phyloP scores from a whole-genome alignment of 2,888 invertebrate genomes.

The Lithophane leautieri region DNA sequence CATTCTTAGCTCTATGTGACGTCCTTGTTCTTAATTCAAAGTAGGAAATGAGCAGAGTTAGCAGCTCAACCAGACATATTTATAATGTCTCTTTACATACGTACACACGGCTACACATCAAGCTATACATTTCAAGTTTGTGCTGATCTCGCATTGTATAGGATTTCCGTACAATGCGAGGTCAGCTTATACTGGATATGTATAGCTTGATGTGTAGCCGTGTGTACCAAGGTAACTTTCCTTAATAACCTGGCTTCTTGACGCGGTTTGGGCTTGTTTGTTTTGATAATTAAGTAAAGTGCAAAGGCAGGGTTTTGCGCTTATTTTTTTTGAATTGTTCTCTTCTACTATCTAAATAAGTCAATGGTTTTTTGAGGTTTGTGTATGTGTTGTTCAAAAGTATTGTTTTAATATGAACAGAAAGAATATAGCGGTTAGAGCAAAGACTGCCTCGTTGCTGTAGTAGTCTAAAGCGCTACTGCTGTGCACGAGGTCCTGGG shows the following conservation, averaged over 20 bases:
- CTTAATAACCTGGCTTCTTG: conserved; percentile 36
- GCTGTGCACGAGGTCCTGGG: too few species aligned
- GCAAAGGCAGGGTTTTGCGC: not conserved
- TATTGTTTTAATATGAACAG: not conserved
- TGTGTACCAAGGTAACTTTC: conserved; percentile 26
- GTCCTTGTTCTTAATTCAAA: conserved; percentile 68
- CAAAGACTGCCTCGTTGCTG: not conserved
- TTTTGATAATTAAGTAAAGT: conserved; percentile 14
- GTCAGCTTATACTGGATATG: too few species aligned
- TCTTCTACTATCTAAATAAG: too few species aligned
- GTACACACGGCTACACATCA: too few species aligned
- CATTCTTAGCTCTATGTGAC: conserved; percentile 56
- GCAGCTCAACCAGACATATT: conserved; percentile 59
- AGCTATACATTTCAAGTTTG: too few species aligned
- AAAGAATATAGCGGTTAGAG: not conserved
- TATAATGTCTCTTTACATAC: conserved; percentile 44
- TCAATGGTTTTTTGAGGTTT: too few species aligned
- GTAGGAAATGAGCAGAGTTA: conserved; percentile 65
- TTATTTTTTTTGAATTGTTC: too few species aligned
- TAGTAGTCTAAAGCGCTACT: too few species aligned
- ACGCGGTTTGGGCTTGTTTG: conserved; percentile 31
- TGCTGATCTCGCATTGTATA: too few species aligned
- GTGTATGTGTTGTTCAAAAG: too few species aligned
- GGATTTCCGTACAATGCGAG: too few species aligned
- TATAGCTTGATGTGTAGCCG: too few species aligned